A percentile compares a stretch with the other conserved stretches of the same genome.
phyloP scores from a whole-genome alignment of 2,797 vertebrate genomes.

The Myotis myotis region DNA sequence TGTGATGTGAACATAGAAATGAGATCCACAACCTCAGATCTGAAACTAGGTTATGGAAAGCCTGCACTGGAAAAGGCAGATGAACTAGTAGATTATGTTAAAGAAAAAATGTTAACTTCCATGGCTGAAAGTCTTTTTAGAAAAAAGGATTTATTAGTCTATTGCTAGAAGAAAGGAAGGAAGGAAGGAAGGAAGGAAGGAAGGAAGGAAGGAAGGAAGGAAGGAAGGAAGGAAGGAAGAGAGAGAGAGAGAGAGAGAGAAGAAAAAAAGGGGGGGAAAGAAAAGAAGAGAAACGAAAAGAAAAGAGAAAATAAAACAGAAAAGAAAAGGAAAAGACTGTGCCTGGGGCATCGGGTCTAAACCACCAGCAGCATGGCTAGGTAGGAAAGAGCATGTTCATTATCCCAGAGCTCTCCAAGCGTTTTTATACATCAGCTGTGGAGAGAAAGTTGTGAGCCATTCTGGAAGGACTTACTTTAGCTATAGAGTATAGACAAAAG shows the following conservation, averaged over 20 bases:
- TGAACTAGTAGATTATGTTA: neutral
- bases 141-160: neutral
- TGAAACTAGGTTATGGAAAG: neutral
- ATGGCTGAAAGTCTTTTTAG: neutral
- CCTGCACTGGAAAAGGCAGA: neutral
- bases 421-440: neutral
- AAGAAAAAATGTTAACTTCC: neutral
- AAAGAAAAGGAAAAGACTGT: neutral
- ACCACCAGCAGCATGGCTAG: neutral
- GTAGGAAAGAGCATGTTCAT: neutral
- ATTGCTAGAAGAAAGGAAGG: neutral
- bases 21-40: neutral
- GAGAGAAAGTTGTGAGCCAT: neutral
- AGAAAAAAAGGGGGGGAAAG: accelerated
- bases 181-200: no score
- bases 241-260: accelerated
- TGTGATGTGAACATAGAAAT: neutral
- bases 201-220: accelerated
- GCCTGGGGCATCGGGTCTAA: neutral
- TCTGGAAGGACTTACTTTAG: neutral
- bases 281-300: accelerated
- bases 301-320: accelerated
- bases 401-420: neutral
- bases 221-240: accelerated
- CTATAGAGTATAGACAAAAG: neutral